Evolutionary conservation across 2,888 invertebrate genomes (phyloP), one percentile per base, ranked within the genome.

Genomic region (Mantis religiosa): DNA sequence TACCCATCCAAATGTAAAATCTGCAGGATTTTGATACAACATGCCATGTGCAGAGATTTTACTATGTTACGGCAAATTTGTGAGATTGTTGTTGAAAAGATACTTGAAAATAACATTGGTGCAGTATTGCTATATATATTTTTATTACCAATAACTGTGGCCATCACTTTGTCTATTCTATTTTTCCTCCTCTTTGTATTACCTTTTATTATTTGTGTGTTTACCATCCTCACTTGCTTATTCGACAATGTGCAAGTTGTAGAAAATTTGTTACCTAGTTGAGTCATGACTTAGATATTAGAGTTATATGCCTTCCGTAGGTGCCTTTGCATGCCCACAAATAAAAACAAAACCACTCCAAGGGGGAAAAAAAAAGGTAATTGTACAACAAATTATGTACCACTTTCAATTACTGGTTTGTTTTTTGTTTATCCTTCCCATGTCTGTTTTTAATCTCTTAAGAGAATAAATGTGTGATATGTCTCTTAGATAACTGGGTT

Each of bases 291-390:
- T 85, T 86, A 86, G 86, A 86, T 81, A 81, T 86, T 86, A 86
- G 86, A 86, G 28, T 88, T 88, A 83, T 87, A 85, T 87, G 89
- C 89, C 89, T 89, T 89, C 89, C 71, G 87, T 89, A 89, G 89
- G 89, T 89, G 89, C 89, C 89, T 89, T 89, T 85, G 88, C 88
- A 88, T 88, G 88, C 88, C 82, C 82, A 85, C 82, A 54, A 28
- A 41, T 41, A 85, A 30, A 86, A 20, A 86, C 28, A 86, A 81
- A 86, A 54, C 30, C 81, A 86, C 54, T 88, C 85, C 28, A 85
- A 54, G 82, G 27, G 83, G 54, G 54, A 20, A 71, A 71, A 71
- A 47, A 85, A 85, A 54, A 84, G 34, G 9, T 71, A 71, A 81
- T 88, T 88, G 84, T 41, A 85, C 30, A 84, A 28, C 27, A 88